These are phyloP conservation scores for Tragulus kanchil DNA, from an alignment of 2,113 vertebrate species.

Conservation along the genomic window DNA sequence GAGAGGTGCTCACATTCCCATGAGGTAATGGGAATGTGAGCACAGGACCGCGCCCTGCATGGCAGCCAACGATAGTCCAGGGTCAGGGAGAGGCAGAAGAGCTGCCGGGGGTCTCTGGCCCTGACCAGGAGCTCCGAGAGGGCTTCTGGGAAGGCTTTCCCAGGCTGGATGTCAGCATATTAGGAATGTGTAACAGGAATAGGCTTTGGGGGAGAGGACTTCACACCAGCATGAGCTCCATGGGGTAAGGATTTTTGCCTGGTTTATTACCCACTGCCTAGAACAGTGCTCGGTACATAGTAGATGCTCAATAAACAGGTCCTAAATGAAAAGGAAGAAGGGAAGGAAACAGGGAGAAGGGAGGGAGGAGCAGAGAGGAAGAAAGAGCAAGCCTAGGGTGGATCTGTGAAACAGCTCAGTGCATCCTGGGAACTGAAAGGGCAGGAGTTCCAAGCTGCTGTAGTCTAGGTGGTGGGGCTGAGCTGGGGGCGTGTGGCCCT, in stretches of 20 bases:
- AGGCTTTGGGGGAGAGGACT: conserved; percentile 6
- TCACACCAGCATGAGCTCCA: background rate
- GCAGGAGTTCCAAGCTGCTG: background rate
- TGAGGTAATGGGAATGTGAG: too few relatives aligned
- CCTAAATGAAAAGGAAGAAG: conserved; percentile 2
- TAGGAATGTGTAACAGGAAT: background rate
- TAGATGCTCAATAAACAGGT: background rate
- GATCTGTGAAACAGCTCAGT: background rate
- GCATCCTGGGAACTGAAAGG: conserved; percentile 31
- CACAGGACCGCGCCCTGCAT: background rate
- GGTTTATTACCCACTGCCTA: conserved; percentile 19
- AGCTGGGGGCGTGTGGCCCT: background rate
- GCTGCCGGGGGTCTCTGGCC: too few relatives aligned
- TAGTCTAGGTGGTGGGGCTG: background rate
- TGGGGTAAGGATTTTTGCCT: background rate
- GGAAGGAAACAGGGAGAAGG: background rate
- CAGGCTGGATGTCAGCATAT: background rate
- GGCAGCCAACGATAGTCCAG: background rate
- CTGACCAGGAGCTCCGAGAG: background rate
- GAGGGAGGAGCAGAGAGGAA: background rate
- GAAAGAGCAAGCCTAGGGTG: background rate
- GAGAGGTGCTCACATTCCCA: background rate
- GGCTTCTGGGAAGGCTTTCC: background rate
- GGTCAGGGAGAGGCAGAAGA: background rate
- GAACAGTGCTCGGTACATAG: background rate